Conservation (phyloP, 1,140 invertebrate genomes). For the Scaptodrosophila lebanonensis region DNA sequence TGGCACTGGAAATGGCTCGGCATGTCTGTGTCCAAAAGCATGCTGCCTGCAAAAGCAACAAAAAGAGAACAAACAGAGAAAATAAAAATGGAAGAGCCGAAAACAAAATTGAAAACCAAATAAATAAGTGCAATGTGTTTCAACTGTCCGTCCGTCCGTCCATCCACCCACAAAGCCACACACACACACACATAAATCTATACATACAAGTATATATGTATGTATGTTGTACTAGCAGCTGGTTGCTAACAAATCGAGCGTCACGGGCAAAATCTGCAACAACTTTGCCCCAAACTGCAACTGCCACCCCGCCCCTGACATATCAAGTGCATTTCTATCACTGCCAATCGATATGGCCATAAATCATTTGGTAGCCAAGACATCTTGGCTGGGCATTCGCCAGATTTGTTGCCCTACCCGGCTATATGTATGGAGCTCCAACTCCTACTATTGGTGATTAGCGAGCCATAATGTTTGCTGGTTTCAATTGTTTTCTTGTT, state of each 20-base stretch:
- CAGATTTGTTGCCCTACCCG: too few relatives aligned
- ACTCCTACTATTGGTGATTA: too few relatives aligned
- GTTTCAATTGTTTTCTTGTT: constrained; percentile 19
- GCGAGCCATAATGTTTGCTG: constrained; percentile 33
- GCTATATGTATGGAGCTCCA: too few relatives aligned
- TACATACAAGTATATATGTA: neutral
- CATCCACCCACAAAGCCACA: too few relatives aligned
- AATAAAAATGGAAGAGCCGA: constrained; percentile 34
- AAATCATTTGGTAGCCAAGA: constrained; percentile 42
- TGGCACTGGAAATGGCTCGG: neutral
- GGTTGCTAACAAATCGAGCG: constrained; percentile 24
- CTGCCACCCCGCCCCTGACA: constrained; percentile 31
- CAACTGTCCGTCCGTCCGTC: neutral
- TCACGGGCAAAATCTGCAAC: constrained; percentile 34
- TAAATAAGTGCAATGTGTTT: constrained; percentile 33
- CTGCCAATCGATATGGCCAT: constrained; percentile 39
- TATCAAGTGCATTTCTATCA: constrained; percentile 43
- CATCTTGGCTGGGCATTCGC: too few relatives aligned
- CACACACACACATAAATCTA: too few relatives aligned
- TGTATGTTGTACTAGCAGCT: neutral
- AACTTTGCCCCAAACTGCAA: constrained; percentile 18
- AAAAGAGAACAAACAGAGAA: too few relatives aligned
- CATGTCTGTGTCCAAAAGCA: constrained; percentile 22
- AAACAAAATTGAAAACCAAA: constrained; percentile 43
- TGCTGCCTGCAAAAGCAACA: constrained; percentile 30